Evolutionary conservation across 2,888 invertebrate genomes (phyloP).

Genomic region (Archaeoteleia sp.): DNA sequence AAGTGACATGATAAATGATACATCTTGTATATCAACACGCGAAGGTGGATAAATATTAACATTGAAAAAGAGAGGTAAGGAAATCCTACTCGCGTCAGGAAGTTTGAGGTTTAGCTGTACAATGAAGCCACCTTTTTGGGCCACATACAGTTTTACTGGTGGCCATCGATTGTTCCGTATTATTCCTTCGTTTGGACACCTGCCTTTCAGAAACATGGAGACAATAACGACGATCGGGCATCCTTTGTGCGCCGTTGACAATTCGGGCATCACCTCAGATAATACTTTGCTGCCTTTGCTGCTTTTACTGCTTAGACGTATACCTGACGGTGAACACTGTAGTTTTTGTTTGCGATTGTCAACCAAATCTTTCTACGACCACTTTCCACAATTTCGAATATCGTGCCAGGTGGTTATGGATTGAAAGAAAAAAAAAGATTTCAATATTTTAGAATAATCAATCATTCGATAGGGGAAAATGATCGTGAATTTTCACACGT

Average conservation of each 20-base stretch:
- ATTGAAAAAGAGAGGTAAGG: no score
- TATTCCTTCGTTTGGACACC: conserved; percentile 52
- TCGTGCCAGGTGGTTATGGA: neutral
- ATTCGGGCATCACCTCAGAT: conserved; percentile 13
- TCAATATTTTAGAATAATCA: neutral
- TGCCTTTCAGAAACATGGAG: conserved; percentile 53
- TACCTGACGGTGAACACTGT: neutral
- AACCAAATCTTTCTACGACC: neutral
- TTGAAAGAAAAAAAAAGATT: neutral
- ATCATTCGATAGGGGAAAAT: neutral
- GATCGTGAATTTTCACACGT: neutral
- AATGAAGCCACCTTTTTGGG: conserved; percentile 21
- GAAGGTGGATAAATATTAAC: neutral
- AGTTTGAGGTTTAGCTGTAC: conserved; percentile 2
- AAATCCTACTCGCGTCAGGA: no score
- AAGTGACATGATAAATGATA: neutral
- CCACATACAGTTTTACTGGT: conserved; percentile 59
- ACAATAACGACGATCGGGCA: conserved; percentile 17
- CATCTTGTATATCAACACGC: no score
- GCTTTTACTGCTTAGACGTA: neutral
- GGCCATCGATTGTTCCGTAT: conserved; percentile 60
- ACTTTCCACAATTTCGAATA: conserved; percentile 5
- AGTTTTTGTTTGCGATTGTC: conserved; percentile 15
- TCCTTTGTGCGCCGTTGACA: conserved; percentile 22
- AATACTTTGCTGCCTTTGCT: neutral